Conservation (phyloP, 2,888 invertebrate genomes). For the Agrotis ipsilon region DNA sequence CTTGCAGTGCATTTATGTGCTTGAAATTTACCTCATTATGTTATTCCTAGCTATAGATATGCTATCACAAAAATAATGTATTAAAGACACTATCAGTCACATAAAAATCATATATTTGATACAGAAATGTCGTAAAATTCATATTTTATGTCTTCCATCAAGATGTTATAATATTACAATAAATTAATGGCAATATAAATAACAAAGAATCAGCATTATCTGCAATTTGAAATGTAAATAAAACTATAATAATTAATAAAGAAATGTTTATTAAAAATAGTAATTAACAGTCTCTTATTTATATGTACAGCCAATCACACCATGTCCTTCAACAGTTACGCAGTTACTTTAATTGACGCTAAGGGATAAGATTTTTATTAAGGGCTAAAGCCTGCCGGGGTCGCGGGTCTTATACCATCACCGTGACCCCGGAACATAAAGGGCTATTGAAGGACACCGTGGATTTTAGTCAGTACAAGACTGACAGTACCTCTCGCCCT, state of each 20-base stretch:
- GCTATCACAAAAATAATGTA: neutral
- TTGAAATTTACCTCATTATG: neutral
- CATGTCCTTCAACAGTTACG: neutral
- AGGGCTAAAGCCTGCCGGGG: too few relatives aligned
- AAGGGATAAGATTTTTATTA: too few relatives aligned
- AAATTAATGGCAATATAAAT: conserved; percentile 4
- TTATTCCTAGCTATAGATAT: neutral
- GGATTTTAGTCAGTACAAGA: too few relatives aligned
- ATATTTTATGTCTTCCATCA: conserved; percentile 25
- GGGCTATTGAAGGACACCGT: too few relatives aligned
- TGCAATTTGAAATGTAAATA: conserved; percentile 32
- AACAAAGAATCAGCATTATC: conserved; percentile 1
- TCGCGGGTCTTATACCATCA: too few relatives aligned
- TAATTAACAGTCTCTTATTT: conserved; percentile 40
- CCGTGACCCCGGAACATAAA: too few relatives aligned
- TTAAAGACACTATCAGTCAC: neutral
- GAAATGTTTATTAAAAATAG: conserved; percentile 37
- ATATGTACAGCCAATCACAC: neutral
- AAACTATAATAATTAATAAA: conserved; percentile 39
- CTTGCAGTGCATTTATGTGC: neutral
- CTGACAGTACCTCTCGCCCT: too few relatives aligned
- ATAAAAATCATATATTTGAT: neutral
- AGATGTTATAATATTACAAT: neutral
- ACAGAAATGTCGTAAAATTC: neutral
- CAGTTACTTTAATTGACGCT: neutral